Evolutionary conservation across 2,888 invertebrate species (phyloP).

Genomic region (Latrodectus hesperus): DNA sequence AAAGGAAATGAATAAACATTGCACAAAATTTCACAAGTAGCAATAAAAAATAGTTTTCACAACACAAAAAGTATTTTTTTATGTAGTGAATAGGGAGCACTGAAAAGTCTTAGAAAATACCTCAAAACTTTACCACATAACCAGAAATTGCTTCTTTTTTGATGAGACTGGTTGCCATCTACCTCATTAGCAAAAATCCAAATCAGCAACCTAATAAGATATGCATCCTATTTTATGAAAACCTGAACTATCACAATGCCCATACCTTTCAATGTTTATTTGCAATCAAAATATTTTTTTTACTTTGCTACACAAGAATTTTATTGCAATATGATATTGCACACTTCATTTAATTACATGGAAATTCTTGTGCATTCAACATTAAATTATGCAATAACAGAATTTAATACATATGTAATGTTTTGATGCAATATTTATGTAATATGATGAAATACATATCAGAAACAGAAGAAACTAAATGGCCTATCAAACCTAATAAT

Average conservation of each 20-base stretch:
- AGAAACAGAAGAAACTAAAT: background rate
- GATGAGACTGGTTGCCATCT: background rate
- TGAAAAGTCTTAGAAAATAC: no score
- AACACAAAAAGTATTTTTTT: no score
- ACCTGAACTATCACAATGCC: background rate
- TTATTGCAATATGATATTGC: background rate
- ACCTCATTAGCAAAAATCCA: background rate
- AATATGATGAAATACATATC: background rate
- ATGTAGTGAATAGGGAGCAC: no score
- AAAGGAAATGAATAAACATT: no score
- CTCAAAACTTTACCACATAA: no score
- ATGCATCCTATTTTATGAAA: background rate
- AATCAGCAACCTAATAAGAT: background rate
- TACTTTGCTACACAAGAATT: background rate
- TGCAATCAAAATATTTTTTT: background rate
- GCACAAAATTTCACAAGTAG: no score
- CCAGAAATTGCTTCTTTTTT: no score
- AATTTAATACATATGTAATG: background rate
- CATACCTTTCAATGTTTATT: background rate
- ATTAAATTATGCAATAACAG: background rate
- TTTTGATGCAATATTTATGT: background rate
- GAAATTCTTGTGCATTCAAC: background rate
- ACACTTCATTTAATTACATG: background rate
- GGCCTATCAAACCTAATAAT: background rate
- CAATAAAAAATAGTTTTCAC: no score